phyloP scores from a whole-genome alignment of 2,113 vertebrate genomes.

The Ictalurus furcatus region DNA sequence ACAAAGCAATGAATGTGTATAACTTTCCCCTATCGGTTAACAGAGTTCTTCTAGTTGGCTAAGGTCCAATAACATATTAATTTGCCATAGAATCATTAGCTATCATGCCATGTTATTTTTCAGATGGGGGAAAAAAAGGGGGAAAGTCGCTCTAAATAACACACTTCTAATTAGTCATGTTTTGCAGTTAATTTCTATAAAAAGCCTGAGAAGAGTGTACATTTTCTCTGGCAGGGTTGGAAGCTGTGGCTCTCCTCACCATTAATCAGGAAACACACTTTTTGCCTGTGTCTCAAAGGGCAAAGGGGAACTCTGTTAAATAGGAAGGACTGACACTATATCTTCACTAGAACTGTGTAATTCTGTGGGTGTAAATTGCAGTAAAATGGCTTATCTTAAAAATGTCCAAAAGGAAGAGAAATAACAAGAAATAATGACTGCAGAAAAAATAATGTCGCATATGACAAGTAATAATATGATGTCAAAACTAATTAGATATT shows the following conservation, averaged over 20 bases:
- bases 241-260: conserved; percentile 59
- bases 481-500: neutral
- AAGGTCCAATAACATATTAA: conserved; percentile 67
- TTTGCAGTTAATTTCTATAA: conserved; percentile 80
- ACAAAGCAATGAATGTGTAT: conserved; percentile 8
- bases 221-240: conserved; percentile 66
- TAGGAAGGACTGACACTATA: conserved; percentile 73
- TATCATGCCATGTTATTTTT: conserved; percentile 68
- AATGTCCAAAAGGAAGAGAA: conserved; percentile 42
- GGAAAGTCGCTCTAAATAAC: conserved; percentile 73
- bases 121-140: conserved; percentile 62
- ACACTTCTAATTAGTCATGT: conserved; percentile 77
- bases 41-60: conserved; percentile 61
- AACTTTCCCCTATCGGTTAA: conserved; percentile 58
- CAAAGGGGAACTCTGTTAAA: conserved; percentile 68
- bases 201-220: conserved; percentile 71
- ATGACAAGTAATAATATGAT: neutral
- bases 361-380: conserved; percentile 76
- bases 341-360: conserved; percentile 67
- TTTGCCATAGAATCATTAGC: conserved; percentile 63
- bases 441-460: neutral
- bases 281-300: conserved; percentile 66
- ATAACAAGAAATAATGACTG: conserved; percentile 8
- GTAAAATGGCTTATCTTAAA: conserved; percentile 60
- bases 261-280: conserved; percentile 77